These are phyloP conservation scores for Cantharis rustica DNA, from an alignment of 2,888 invertebrate genomes.

Conservation along the genomic window DNA sequence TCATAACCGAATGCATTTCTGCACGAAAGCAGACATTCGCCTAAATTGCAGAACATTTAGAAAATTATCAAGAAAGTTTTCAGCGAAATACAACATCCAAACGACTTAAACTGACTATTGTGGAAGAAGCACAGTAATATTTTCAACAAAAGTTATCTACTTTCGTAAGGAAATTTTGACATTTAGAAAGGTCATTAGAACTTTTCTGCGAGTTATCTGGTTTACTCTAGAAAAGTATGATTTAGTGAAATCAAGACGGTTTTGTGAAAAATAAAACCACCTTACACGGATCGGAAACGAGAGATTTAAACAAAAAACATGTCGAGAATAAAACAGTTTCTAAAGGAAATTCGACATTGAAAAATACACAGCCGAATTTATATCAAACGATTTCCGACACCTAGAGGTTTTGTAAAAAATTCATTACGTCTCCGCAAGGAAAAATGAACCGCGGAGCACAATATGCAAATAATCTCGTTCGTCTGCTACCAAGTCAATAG, in stretches of 20 bases:
- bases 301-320: neutral
- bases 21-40: no score
- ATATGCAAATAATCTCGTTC: neutral
- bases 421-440: neutral
- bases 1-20: no score
- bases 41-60: no score
- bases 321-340: neutral
- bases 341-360: neutral
- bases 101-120: no score
- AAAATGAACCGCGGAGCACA: neutral
- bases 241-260: neutral
- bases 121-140: no score
- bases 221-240: neutral
- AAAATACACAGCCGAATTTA: neutral
- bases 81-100: no score
- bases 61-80: no score
- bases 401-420: neutral
- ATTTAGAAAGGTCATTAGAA: neutral
- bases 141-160: no score
- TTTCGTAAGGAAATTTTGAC: neutral
- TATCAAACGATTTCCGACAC: neutral
- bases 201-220: neutral
- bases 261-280: neutral
- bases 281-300: neutral
- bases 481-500: neutral